These are phyloP conservation scores for Uria lomvia DNA, from an alignment of 2,113 vertebrate genomes.

Conservation along the genomic window DNA sequence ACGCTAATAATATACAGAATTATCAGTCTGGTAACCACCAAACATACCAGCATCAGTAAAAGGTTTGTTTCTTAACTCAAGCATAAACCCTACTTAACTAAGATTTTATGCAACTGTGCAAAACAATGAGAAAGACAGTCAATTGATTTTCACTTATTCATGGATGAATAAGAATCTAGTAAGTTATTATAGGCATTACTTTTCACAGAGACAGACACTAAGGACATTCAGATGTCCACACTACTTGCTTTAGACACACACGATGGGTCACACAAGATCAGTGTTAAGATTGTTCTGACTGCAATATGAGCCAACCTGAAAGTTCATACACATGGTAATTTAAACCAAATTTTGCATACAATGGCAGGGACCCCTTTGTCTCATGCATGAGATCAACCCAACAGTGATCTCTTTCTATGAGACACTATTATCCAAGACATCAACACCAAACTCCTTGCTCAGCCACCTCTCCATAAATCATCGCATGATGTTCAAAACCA, in stretches of 20 bases:
- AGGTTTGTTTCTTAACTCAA: neutral
- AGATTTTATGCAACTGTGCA: neutral
- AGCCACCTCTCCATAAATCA: neutral
- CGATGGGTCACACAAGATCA: neutral
- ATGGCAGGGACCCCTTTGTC: neutral
- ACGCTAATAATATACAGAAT: neutral
- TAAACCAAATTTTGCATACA: neutral
- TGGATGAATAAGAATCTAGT: neutral
- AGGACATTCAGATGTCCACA: neutral
- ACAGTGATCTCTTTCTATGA: neutral
- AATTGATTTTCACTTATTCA: neutral
- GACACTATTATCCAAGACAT: neutral
- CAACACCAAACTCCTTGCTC: neutral
- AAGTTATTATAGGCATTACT: neutral
- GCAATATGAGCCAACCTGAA: neutral
- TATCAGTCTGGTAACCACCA: neutral
- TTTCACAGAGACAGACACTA: neutral
- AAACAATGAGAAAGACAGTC: neutral
- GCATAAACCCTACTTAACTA: neutral
- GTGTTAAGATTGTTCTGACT: neutral
- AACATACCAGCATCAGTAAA: neutral
- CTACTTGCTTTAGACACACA: neutral
- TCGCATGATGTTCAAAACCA: neutral
- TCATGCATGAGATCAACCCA: neutral
- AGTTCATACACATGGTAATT: neutral